Percentiles rank a stretch among this genome's conserved stretches.
Conservation (phyloP, 2,797 vertebrate species). For the Fratercula arctica region DNA sequence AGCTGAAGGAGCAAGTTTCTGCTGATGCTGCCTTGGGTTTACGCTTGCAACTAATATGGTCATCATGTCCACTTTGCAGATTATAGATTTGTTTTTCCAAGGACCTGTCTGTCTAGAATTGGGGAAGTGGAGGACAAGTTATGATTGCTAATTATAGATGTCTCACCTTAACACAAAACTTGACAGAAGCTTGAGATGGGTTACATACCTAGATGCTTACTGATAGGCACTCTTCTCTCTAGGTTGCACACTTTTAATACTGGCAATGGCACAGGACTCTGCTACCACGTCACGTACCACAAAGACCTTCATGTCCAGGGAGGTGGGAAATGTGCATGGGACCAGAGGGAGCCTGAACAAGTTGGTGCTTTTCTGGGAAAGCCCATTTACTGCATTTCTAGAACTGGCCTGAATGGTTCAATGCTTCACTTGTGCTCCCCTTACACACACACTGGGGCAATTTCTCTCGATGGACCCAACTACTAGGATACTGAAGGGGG, state of each 20-base stretch:
- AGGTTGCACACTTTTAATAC: background rate
- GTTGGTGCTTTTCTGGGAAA: background rate
- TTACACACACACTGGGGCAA: background rate
- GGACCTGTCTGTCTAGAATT: background rate
- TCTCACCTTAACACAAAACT: background rate
- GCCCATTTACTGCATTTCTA: background rate
- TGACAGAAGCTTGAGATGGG: background rate
- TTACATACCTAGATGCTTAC: background rate
- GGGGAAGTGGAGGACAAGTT: background rate
- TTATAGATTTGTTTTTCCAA: background rate
- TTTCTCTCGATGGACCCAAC: background rate
- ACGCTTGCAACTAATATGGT: accelerated
- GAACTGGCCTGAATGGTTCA: background rate
- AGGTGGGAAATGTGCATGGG: background rate
- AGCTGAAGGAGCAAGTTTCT: background rate
- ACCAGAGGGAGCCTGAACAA: background rate
- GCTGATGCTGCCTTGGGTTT: background rate
- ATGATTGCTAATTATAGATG: background rate
- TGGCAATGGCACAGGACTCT: background rate
- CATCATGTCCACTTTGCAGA: background rate
- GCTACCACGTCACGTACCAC: background rate
- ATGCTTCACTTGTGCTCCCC: accelerated
- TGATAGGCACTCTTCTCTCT: background rate
- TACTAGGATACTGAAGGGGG: background rate
- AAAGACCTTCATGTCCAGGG: background rate